Conservation (phyloP, 92 coral and sea anemone species). For the Micromussa lordhowensis region DNA sequence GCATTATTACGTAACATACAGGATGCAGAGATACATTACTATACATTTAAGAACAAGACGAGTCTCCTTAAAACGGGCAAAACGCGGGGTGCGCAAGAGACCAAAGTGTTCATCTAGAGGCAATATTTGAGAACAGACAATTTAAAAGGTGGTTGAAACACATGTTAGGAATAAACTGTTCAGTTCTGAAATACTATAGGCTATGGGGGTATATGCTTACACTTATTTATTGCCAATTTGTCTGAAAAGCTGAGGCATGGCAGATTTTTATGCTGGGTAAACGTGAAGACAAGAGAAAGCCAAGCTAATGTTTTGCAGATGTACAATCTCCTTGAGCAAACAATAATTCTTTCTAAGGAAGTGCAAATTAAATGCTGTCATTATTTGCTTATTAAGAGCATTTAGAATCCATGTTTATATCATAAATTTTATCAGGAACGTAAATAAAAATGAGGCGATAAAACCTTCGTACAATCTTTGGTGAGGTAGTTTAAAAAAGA, state of each 20-base stretch:
- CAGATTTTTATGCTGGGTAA: not conserved
- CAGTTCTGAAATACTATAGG: not conserved
- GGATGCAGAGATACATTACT: not conserved
- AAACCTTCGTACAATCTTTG: not conserved
- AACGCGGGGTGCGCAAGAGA: no score
- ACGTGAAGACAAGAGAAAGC: not conserved
- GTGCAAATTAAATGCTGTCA: not conserved
- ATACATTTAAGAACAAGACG: no score
- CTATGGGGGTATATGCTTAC: not conserved
- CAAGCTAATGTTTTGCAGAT: not conserved
- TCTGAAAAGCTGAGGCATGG: not conserved
- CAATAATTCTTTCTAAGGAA: not conserved
- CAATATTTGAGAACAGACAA: no score
- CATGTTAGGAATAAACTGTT: not conserved
- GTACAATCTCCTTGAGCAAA: not conserved
- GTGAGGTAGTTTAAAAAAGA: not conserved
- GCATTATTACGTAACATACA: not conserved
- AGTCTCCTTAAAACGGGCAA: no score
- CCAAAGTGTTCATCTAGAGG: no score
- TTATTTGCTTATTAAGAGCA: not conserved
- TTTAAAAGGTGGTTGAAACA: not conserved
- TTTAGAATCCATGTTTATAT: not conserved
- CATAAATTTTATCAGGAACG: not conserved
- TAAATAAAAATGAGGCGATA: not conserved
- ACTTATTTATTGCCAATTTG: not conserved